Percentiles rank a stretch among this genome's conserved stretches.
These are phyloP conservation scores for Masnerella sp. DNA, from an alignment of 2,888 invertebrate genomes.

Conservation along the genomic window DNA sequence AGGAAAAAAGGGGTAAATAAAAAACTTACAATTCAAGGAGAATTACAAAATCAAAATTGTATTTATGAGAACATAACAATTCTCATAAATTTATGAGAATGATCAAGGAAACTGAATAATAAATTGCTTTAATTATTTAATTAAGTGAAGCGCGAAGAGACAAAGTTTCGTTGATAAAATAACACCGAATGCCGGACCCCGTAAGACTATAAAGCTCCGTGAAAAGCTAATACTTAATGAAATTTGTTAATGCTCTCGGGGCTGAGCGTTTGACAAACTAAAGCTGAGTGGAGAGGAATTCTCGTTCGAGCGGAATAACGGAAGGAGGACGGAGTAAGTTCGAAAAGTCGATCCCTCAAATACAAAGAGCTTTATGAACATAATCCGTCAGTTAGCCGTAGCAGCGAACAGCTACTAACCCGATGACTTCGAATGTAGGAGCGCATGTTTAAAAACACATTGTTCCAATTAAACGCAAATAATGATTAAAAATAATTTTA, in stretches of 20 bases:
- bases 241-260: slow-evolving; percentile 54
- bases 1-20: no score
- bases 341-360: slow-evolving; percentile 51
- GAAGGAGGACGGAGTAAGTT: slow-evolving; percentile 43
- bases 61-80: no score
- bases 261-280: slow-evolving; percentile 54
- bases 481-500: no score
- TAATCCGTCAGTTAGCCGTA: slow-evolving; percentile 39
- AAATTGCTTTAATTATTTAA: slow-evolving; percentile 33
- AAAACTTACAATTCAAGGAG: no score
- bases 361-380: slow-evolving; percentile 48
- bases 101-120: background rate
- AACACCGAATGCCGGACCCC: slow-evolving; percentile 22
- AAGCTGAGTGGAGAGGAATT: slow-evolving; percentile 48
- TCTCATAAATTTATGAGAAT: background rate
- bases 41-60: no score
- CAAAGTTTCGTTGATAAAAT: slow-evolving; percentile 37
- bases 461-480: no score
- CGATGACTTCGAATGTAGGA: no score
- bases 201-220: slow-evolving; percentile 37
- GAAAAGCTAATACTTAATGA: slow-evolving; percentile 54
- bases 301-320: slow-evolving; percentile 44
- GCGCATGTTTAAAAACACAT: no score
- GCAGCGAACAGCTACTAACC: no score
- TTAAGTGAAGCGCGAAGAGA: slow-evolving; percentile 19